These are phyloP conservation scores for Callipepla californica DNA, from an alignment of 2,113 vertebrate genomes.

Conservation along the genomic window DNA sequence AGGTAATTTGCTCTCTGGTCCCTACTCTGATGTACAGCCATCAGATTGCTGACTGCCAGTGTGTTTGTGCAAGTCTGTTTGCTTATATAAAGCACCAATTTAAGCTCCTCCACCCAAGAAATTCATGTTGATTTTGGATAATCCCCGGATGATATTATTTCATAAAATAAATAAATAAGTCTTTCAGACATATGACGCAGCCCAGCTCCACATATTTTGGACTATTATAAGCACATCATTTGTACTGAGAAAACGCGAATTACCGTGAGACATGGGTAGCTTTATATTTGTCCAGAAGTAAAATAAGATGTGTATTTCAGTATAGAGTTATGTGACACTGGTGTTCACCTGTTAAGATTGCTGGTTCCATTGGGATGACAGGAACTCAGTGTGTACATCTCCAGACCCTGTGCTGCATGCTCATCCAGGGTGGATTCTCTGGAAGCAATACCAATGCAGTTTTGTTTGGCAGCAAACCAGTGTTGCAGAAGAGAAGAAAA, in stretches of 20 bases:
- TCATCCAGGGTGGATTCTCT: background rate
- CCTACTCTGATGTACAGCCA: constrained; percentile 55
- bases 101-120: constrained; percentile 72
- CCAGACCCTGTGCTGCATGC: background rate
- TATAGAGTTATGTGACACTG: fast-evolving
- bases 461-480: background rate
- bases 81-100: constrained; percentile 56
- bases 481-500: background rate
- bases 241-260: background rate
- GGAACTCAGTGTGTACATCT: background rate
- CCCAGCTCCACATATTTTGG: constrained; percentile 28
- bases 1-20: constrained; percentile 9
- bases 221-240: background rate
- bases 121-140: constrained; percentile 67
- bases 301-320: background rate
- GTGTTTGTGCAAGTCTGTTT: constrained; percentile 62
- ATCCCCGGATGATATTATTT: constrained; percentile 23
- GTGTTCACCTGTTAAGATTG: background rate
- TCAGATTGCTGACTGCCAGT: constrained; percentile 19
- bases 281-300: background rate
- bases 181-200: background rate
- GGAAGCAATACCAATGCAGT: background rate
- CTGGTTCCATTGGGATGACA: background rate
- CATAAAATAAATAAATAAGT: constrained; percentile 66
- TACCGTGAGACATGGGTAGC: background rate